Evolutionary conservation across 2,797 vertebrate genomes (phyloP), one percentile per base, ranked within the genome.

Genomic region (Chaetophractus vellerosus): DNA sequence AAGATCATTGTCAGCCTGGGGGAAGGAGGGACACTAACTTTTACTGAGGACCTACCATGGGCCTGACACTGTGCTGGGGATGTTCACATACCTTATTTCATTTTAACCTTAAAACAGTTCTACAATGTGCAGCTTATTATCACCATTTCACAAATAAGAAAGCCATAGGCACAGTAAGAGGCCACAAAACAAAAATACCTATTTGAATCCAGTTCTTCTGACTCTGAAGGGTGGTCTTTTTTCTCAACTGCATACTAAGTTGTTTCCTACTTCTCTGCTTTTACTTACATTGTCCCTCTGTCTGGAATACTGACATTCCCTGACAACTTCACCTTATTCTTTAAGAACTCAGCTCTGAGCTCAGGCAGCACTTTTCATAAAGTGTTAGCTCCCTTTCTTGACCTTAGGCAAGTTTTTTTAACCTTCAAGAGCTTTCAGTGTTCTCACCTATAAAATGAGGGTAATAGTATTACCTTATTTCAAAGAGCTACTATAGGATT

Each of bases 201-300:
- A 33, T 88, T 91, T 90, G 75, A 95, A 71, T 48, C 45, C 11
- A 75, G 52, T 28, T 63, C 55, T 90, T 9, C 28, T 95, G n/a
- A 93, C 92, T 93, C 86, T 93, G 57, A 95, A 92, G 64, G 45
- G 26, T 96, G 52, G 79, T 94, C 15, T 88, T 66, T 63, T 93
- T 69, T 64, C 26, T 94, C 41, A 85, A 83, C 11, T 91, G 23
- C 2, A 69, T 48, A 64, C 28, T 21, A 45, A 24, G 21, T 33
- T 93, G 19, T 83, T 79, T 84, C 12, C 45, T 90, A 31, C 55
- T 83, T 84, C 21, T 88, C 41, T 90, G 31, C 64, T 57, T 90
- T 71, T 74, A n/a, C 92, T 26, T 71, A 72, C 68, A 16, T 93
- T 85, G 31, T 85, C 45, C 9, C 19, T 83, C 26, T 89, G 41